Conservation (phyloP, 92 coral and sea anemone genomes). For the Nematostella vectensis region DNA sequence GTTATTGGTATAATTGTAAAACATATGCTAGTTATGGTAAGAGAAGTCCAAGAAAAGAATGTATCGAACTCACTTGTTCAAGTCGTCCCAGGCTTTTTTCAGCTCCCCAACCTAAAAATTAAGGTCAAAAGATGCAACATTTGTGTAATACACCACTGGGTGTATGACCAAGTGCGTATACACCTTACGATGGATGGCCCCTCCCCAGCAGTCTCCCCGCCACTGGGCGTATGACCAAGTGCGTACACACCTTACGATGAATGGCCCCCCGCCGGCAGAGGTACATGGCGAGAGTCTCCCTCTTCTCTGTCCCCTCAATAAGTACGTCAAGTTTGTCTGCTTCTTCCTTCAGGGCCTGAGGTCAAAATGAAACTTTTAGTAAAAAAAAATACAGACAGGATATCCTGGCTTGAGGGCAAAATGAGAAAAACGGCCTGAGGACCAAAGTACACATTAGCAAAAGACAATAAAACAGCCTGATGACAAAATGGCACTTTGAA, state of each 20-base stretch:
- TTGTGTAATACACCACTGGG: no score
- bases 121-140: not conserved
- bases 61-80: constrained; percentile 76
- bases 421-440: no score
- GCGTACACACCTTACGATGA: constrained; percentile 62
- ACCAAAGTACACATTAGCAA: no score
- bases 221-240: not conserved
- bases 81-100: constrained; percentile 83
- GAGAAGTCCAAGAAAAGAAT: no score
- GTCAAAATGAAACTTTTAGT: not conserved
- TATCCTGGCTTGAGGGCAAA: no score
- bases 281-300: constrained; percentile 60
- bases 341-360: constrained; percentile 66
- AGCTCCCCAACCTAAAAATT: constrained; percentile 65
- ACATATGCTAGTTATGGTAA: not conserved
- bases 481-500: no score
- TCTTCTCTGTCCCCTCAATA: constrained; percentile 58
- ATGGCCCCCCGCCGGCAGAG: constrained; percentile 90
- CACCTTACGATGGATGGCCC: constrained; percentile 93
- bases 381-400: no score
- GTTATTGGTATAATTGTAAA: not conserved
- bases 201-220: constrained; percentile 73
- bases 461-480: no score
- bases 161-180: not conserved
- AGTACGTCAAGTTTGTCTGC: constrained; percentile 44